A percentile compares a stretch with the other conserved stretches of the same genome.
Conservation (phyloP, 2,113 vertebrate genomes). For the Centropus unirufus region DNA sequence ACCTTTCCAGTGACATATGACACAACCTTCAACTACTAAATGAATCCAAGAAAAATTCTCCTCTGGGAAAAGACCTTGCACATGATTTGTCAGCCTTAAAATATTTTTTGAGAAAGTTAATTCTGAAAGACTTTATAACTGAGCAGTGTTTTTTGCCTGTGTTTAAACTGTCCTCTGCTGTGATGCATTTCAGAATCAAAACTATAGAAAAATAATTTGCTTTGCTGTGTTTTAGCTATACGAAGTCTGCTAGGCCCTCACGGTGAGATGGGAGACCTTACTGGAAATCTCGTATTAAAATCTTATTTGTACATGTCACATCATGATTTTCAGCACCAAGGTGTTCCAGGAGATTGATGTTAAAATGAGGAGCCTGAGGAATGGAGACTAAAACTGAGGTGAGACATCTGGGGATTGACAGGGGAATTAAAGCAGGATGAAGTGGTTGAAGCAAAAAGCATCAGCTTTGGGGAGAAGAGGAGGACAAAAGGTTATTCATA, state of each 20-base stretch:
- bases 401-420: not conserved
- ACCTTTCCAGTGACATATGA: constrained; percentile 61
- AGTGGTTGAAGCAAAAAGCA: constrained; percentile 7
- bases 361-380: not conserved
- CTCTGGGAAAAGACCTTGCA: constrained; percentile 49
- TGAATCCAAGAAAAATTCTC: constrained; percentile 61
- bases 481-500: not conserved
- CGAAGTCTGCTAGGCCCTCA: not conserved
- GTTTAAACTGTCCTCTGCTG: constrained; percentile 14
- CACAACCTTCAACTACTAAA: constrained; percentile 62
- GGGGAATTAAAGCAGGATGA: constrained; percentile 15
- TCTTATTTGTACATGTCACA: constrained; percentile 22
- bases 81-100: constrained; percentile 55
- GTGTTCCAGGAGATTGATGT: constrained; percentile 9
- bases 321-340: not conserved
- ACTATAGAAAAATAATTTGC: not conserved
- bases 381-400: not conserved
- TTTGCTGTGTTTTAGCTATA: not conserved
- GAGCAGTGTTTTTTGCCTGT: constrained; percentile 10
- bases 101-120: constrained; percentile 52
- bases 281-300: constrained; percentile 41
- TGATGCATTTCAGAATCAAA: constrained; percentile 35
- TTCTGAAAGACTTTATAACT: constrained; percentile 20
- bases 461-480: not conserved
- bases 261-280: not conserved